These are phyloP conservation scores for Dasypolia templi DNA, from an alignment of 2,888 invertebrate genomes.

Conservation along the genomic window DNA sequence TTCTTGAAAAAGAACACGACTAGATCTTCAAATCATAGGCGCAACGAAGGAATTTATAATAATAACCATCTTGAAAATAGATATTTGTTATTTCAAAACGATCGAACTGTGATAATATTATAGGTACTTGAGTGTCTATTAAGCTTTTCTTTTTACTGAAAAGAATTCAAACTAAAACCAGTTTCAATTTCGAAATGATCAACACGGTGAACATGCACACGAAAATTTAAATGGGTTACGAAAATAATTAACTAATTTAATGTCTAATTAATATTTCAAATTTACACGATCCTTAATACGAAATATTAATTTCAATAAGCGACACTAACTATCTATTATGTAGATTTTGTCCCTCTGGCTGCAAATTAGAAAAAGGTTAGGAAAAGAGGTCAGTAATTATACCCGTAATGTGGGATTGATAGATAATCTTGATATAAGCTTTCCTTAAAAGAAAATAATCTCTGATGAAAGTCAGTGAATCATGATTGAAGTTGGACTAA, in stretches of 20 bases:
- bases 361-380: not conserved
- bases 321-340: too few species aligned
- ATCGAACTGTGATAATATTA: not conserved
- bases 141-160: too few species aligned
- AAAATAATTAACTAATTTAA: constrained; percentile 24
- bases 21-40: not conserved
- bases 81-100: not conserved
- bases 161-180: not conserved
- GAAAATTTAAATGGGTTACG: constrained; percentile 3
- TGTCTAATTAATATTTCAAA: constrained; percentile 28
- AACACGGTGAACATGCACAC: not conserved
- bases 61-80: not conserved
- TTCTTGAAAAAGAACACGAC: not conserved
- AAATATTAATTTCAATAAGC: not conserved
- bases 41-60: not conserved
- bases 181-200: constrained; percentile 11
- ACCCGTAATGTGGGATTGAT: too few species aligned
- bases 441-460: not conserved
- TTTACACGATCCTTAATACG: not conserved
- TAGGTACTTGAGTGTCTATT: too few species aligned
- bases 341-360: not conserved
- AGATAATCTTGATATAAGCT: not conserved
- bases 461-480: not conserved
- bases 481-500: not conserved
- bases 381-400: too few species aligned